Conservation (phyloP, 2,113 vertebrate genomes). For the Nothoprocta perdicaria region DNA sequence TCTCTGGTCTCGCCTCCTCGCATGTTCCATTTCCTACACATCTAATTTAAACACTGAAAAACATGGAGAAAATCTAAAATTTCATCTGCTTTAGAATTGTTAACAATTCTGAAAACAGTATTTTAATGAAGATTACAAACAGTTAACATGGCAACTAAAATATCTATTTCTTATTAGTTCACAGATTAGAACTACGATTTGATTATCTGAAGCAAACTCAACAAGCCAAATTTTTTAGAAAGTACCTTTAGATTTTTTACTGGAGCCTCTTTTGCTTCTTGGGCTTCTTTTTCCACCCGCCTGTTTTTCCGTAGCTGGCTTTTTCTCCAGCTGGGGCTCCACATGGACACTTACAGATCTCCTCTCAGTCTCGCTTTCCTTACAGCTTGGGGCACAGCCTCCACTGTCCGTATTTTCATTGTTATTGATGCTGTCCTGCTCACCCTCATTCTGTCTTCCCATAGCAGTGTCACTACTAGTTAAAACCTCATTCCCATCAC, state of each 20-base stretch:
- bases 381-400: slow-evolving; percentile 33
- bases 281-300: slow-evolving; percentile 64
- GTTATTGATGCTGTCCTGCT: slow-evolving; percentile 85
- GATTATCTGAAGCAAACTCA: neutral
- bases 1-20: neutral
- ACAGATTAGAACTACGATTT: neutral
- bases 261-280: slow-evolving; percentile 62
- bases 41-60: neutral
- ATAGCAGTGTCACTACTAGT: slow-evolving; percentile 46
- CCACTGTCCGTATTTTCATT: slow-evolving; percentile 73
- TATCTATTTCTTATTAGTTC: neutral
- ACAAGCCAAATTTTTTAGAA: neutral
- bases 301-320: slow-evolving; percentile 34
- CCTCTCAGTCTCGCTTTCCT: slow-evolving; percentile 41
- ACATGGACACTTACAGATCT: neutral
- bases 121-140: neutral
- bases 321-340: slow-evolving; percentile 57
- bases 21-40: neutral
- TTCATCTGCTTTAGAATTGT: neutral
- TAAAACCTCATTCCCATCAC: slow-evolving; percentile 39
- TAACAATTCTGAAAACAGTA: neutral
- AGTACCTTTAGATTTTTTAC: slow-evolving; percentile 70
- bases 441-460: slow-evolving; percentile 60
- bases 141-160: neutral
- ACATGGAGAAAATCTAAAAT: neutral